A percentile compares a stretch with the other conserved stretches of the same genome.
Conservation (phyloP, 2,797 vertebrate species). For the Oophaga sylvatica region DNA sequence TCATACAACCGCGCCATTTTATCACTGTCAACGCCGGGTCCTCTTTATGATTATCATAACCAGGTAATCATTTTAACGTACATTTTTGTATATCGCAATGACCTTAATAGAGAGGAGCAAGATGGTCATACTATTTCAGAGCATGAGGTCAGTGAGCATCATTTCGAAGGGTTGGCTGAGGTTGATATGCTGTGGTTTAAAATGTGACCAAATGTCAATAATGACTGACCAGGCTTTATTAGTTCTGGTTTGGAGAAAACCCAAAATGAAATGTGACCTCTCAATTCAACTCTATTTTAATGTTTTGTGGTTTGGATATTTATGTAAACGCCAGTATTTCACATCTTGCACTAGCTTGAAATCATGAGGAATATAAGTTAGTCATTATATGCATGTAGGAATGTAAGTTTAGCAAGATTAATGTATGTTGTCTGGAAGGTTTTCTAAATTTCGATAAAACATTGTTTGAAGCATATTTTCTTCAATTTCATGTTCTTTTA, state of each 20-base stretch:
- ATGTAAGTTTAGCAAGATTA: background rate
- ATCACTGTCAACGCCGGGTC: too few relatives aligned
- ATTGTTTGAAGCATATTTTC: background rate
- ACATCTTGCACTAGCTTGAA: background rate
- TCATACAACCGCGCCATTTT: too few relatives aligned
- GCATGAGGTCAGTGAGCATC: constrained; percentile 7
- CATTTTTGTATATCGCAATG: background rate
- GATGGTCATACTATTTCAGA: background rate
- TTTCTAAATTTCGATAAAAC: background rate
- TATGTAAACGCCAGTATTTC: constrained; percentile 26
- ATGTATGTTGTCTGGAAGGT: background rate
- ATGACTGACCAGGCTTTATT: constrained; percentile 25
- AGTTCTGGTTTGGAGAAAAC: constrained; percentile 37
- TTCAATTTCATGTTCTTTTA: too few relatives aligned
- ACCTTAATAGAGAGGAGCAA: background rate
- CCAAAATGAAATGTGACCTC: constrained; percentile 36
- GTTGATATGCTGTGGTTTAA: constrained; percentile 7
- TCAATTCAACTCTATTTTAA: constrained; percentile 38
- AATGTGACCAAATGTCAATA: constrained; percentile 48
- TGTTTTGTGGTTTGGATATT: constrained; percentile 29
- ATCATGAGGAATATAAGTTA: background rate
- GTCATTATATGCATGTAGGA: background rate
- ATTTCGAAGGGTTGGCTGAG: constrained; percentile 18
- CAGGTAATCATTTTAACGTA: background rate
- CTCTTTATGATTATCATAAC: too few relatives aligned